A percentile compares a stretch with the other conserved stretches of the same genome.
Conservation (phyloP, 1,140 invertebrate species). For the Nomia melanderi region DNA sequence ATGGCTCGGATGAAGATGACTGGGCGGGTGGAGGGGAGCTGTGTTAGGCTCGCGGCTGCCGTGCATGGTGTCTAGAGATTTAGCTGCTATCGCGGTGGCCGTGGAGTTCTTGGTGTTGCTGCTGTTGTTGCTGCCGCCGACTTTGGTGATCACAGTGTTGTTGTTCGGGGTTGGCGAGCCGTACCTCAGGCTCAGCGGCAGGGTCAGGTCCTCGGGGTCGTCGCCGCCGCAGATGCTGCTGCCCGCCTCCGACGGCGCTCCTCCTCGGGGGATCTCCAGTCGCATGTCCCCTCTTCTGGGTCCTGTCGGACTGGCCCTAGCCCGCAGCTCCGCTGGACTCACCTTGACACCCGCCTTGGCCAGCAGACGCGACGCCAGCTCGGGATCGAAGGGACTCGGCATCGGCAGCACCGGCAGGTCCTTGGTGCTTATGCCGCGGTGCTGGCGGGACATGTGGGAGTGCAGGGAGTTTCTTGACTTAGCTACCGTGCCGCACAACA, state of each 20-base stretch:
- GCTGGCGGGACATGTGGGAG: constrained; percentile 95
- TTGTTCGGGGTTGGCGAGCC: constrained; percentile 77
- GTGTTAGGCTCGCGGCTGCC: constrained; percentile 81
- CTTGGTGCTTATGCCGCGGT: constrained; percentile 95
- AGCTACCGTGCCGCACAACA: constrained; percentile 94
- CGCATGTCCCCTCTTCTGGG: constrained; percentile 89
- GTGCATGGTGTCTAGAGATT: constrained; percentile 83
- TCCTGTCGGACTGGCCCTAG: constrained; percentile 91
- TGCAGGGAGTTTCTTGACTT: constrained; percentile 94
- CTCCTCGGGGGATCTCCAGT: constrained; percentile 84
- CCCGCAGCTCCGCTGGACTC: constrained; percentile 89
- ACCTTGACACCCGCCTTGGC: constrained; percentile 94
- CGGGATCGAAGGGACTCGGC: constrained; percentile 94
- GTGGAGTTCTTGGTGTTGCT: constrained; percentile 65
- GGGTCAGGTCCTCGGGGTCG: constrained; percentile 90
- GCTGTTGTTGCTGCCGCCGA: constrained; percentile 58
- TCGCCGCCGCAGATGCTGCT: constrained; percentile 88
- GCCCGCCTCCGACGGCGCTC: constrained; percentile 85
- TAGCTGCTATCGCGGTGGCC: constrained; percentile 78
- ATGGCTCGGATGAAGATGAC: constrained; percentile 73
- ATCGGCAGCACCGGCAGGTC: constrained; percentile 94
- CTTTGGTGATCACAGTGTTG: constrained; percentile 79
- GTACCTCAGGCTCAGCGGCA: constrained; percentile 80
- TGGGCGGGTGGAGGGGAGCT: constrained; percentile 68
- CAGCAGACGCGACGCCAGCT: constrained; percentile 89